Evolutionary conservation across 2,113 vertebrate genomes (phyloP), one percentile per base, ranked within the genome.

Genomic region (Lota lota): DNA sequence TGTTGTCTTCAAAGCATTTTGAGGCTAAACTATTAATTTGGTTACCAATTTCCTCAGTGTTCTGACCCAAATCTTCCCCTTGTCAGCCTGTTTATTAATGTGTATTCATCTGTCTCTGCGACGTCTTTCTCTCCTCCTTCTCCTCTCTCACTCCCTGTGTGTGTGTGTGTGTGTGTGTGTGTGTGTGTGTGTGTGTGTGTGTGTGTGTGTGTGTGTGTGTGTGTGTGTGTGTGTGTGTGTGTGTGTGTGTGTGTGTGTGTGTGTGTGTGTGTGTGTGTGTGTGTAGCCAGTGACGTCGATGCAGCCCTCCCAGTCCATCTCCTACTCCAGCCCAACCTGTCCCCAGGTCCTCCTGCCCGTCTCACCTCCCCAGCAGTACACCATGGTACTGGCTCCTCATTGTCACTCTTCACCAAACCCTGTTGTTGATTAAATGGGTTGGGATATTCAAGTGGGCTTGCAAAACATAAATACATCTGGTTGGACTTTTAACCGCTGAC

Each of bases 271-370:
- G 56, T 58, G 56, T 8, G 56, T n/a, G 36, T 63, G 72, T 74
- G 70, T 77, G 79, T 79, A 91, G 83, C 88, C 86, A 68, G 90
- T 91, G 88, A 91, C 83, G 2, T 93, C 96, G 91, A 93, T 97
- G 89, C 97, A 96, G 92, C 90, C 95, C 86, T 93, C 94, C 94
- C 95, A 99, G 93, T 93, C 92, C 85, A 91, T 93, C 83, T 92
- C 92, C 88, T 98, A 94, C 88, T 95, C 97, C 92, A 94, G 96
- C 91, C 95, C 95, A 83, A 95, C 97, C 95, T 99, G 97, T 83
- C 95, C 97, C 94, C 97, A 99, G 91, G 97, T 99, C 91, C 94
- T 99, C 92, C 94, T 99, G 94, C 97, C 97, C 88, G 94, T 99
- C 88, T 98, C 97, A 95, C 94, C 95, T 90, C 93, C 96, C 92